Conservation (phyloP, 2,888 invertebrate species). For the Helicoverpa assulta region DNA sequence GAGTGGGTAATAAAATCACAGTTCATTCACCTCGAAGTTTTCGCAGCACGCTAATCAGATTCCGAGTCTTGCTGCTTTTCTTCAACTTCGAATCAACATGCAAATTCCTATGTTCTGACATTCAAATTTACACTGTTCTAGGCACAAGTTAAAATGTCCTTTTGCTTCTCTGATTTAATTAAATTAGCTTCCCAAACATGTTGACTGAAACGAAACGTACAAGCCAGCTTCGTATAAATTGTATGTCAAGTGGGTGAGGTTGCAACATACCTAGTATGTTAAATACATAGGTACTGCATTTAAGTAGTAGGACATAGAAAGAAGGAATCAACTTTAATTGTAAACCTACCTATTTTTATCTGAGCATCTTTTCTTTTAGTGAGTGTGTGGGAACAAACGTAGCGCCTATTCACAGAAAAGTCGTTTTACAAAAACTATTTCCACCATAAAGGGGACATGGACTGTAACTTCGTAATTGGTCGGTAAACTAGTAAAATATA, state of each 20-base stretch:
- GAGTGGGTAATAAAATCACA: conserved; percentile 16
- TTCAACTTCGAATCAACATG: conserved; percentile 34
- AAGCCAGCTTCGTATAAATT: conserved; percentile 16
- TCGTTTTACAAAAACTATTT: no score
- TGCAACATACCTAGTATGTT: neutral
- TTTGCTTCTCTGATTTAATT: conserved; percentile 16
- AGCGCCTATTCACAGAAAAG: no score
- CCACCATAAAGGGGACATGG: no score
- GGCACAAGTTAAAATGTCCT: conserved; percentile 15
- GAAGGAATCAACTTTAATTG: neutral
- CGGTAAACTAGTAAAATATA: no score
- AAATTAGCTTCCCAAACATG: conserved; percentile 14
- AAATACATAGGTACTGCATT: neutral
- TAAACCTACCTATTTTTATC: no score
- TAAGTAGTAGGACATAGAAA: neutral
- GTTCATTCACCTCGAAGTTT: conserved; percentile 37
- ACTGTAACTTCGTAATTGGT: no score
- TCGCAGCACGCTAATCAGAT: conserved; percentile 30
- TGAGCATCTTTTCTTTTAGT: no score
- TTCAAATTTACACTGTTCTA: conserved; percentile 34
- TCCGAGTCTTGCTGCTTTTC: conserved; percentile 19
- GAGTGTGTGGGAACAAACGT: no score
- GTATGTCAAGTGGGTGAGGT: conserved; percentile 1
- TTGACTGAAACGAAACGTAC: neutral
- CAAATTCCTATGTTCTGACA: conserved; percentile 42